Percentiles rank a stretch among this genome's conserved stretches.
phyloP scores from a whole-genome alignment of 2,797 vertebrate species.

The Florisuga fusca region DNA sequence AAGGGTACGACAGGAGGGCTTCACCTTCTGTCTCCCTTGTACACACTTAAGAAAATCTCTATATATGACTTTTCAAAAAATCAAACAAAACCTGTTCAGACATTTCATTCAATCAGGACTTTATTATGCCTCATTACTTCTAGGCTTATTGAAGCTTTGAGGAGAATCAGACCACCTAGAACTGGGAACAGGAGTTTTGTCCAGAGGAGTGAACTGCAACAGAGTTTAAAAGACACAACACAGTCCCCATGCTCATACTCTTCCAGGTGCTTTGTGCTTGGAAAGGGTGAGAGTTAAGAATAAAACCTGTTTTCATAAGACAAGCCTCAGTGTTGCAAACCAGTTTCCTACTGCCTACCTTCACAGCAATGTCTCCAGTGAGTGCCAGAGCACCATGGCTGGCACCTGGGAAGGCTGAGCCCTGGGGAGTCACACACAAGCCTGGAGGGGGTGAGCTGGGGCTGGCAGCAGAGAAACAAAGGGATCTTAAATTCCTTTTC shows the following conservation, averaged over 20 bases:
- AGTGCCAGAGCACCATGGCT: background rate
- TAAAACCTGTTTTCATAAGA: background rate
- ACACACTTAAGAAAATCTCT: background rate
- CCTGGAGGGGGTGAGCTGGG: background rate
- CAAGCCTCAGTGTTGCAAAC: background rate
- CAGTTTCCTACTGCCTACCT: background rate
- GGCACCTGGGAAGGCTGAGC: background rate
- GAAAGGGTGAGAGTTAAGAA: background rate
- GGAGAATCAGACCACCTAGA: background rate
- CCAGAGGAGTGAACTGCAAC: background rate
- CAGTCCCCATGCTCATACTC: background rate
- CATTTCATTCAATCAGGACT: background rate
- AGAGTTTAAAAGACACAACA: background rate
- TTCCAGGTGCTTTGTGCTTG: background rate
- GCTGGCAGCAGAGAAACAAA: background rate
- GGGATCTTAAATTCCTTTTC: constrained; percentile 11
- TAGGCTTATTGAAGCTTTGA: background rate
- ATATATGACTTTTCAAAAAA: background rate
- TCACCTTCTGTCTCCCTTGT: background rate
- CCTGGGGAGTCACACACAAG: background rate
- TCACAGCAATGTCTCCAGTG: background rate
- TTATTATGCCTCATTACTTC: background rate
- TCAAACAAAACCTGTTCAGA: background rate
- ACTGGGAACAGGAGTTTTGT: background rate
- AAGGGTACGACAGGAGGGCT: background rate